Percentiles rank a stretch among this genome's conserved stretches.
These are phyloP conservation scores for Bubo scandiacus DNA, from an alignment of 2,113 vertebrate species.

Conservation along the genomic window DNA sequence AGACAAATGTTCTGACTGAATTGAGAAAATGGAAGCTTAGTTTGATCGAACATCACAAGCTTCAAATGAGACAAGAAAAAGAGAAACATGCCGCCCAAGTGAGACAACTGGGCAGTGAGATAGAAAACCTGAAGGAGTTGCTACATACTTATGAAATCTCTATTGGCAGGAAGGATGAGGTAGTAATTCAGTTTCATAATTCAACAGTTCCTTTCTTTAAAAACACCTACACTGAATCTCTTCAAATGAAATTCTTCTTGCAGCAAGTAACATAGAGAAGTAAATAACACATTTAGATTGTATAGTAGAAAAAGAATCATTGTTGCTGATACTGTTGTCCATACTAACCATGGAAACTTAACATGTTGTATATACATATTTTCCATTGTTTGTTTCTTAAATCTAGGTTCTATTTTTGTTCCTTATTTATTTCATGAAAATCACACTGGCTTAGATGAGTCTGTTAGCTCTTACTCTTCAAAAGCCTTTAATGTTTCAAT, in stretches of 20 bases:
- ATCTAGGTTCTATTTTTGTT: neutral
- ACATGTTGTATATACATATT: neutral
- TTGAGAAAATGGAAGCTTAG: conserved; percentile 89
- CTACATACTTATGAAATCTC: conserved; percentile 86
- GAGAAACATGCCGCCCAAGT: conserved; percentile 77
- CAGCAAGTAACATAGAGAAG: neutral
- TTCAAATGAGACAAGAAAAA: conserved; percentile 85
- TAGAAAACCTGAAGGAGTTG: conserved; percentile 82
- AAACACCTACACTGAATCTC: neutral
- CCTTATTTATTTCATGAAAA: neutral
- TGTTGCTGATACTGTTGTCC: neutral
- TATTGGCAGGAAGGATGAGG: conserved; percentile 91
- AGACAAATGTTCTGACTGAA: conserved; percentile 90
- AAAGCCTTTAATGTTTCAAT: neutral
- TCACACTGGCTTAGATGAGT: neutral
- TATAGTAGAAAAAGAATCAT: neutral
- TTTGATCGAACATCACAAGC: conserved; percentile 85
- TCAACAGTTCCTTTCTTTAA: neutral
- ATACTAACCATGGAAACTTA: neutral
- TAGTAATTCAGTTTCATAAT: conserved; percentile 45
- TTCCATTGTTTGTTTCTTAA: neutral
- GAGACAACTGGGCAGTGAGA: conserved; percentile 77
- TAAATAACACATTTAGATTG: neutral
- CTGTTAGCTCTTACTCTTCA: neutral
- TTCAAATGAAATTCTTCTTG: neutral